A percentile compares a stretch with the other conserved stretches of the same genome.
Conservation (phyloP, 1,140 invertebrate genomes). For the Tetramorium parvispinum region DNA sequence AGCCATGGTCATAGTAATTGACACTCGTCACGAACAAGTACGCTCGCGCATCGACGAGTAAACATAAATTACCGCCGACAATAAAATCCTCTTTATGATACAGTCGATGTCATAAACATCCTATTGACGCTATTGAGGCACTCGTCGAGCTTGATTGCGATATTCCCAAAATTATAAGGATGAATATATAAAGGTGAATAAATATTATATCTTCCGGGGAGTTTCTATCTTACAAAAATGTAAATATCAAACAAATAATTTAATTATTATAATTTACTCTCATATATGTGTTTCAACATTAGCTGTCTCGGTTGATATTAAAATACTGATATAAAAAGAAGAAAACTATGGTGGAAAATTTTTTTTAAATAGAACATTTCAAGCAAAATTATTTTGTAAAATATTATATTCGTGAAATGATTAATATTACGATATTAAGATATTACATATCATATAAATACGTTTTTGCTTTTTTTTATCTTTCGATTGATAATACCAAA, state of each 20-base stretch:
- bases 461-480: neutral
- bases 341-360: neutral
- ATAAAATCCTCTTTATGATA: conserved; percentile 41
- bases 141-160: neutral
- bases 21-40: conserved; percentile 34
- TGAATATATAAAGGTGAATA: neutral
- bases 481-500: neutral
- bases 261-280: neutral
- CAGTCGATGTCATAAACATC: conserved; percentile 25
- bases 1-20: conserved; percentile 32
- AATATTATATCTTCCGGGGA: neutral
- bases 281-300: neutral
- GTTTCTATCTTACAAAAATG: neutral
- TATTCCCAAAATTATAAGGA: neutral
- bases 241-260: conserved; percentile 21
- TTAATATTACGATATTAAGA: neutral
- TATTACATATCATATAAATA: neutral
- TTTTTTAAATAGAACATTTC: neutral
- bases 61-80: conserved; percentile 44
- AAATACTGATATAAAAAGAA: neutral
- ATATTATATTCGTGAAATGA: neutral
- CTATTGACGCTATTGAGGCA: neutral
- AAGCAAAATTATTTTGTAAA: neutral
- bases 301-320: neutral
- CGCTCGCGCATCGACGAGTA: neutral